Percentiles rank a stretch among this genome's conserved stretches.
These are phyloP conservation scores for Eretmocerus hayati DNA, from an alignment of 2,888 invertebrate genomes.

Conservation along the genomic window DNA sequence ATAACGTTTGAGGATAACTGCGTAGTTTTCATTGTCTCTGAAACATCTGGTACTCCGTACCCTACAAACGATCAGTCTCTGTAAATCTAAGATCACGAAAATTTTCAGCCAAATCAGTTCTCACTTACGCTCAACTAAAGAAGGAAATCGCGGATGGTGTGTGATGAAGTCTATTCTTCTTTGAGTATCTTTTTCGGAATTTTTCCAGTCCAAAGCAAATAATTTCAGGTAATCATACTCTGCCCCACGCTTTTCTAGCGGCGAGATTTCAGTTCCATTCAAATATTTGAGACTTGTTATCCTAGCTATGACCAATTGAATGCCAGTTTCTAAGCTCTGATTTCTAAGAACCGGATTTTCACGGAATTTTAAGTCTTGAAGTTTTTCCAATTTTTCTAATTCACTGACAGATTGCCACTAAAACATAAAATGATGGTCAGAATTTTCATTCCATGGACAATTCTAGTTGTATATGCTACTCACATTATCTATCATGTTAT, in stretches of 20 bases:
- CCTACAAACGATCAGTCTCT: constrained; percentile 50
- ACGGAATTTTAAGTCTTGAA: constrained; percentile 63
- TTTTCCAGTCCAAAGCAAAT: constrained; percentile 68
- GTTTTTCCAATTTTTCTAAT: constrained; percentile 64
- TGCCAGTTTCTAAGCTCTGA: constrained; percentile 63
- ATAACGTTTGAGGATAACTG: constrained; percentile 51
- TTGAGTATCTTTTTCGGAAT: constrained; percentile 49
- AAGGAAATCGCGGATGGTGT: constrained; percentile 70
- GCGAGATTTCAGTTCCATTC: constrained; percentile 64
- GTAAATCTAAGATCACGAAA: not conserved
- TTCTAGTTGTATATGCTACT: constrained; percentile 32
- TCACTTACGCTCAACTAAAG: constrained; percentile 65
- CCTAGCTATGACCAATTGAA: constrained; percentile 76
- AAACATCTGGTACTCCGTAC: constrained; percentile 74
- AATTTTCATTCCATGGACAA: not conserved
- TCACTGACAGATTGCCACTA: constrained; percentile 81
- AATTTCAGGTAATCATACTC: constrained; percentile 88
- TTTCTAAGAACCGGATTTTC: constrained; percentile 63
- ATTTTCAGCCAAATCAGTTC: not conserved
- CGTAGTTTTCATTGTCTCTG: constrained; percentile 64
- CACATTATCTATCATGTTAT: constrained; percentile 74
- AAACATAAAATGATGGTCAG: constrained; percentile 34
- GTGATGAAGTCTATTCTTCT: constrained; percentile 53
- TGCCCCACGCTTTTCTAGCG: constrained; percentile 72
- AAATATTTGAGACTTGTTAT: constrained; percentile 65